These are phyloP conservation scores for Listronotus bonariensis DNA, from an alignment of 1,140 invertebrate genomes.

Conservation along the genomic window DNA sequence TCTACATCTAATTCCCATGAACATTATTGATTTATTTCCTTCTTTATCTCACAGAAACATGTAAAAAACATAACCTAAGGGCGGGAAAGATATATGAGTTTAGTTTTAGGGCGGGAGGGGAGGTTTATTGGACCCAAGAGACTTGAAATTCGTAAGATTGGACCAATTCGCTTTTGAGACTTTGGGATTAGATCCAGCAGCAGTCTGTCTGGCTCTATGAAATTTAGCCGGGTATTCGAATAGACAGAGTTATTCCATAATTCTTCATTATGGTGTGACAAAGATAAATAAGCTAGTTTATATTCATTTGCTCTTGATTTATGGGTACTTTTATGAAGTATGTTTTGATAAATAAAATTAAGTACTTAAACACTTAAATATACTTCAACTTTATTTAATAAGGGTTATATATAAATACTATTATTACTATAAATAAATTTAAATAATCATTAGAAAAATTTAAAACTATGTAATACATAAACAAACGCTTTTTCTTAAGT, in stretches of 20 bases:
- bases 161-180: slow-evolving; percentile 29
- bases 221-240: slow-evolving; percentile 10
- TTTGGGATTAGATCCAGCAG: slow-evolving; percentile 19
- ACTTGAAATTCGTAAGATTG: slow-evolving; percentile 31
- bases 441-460: no score
- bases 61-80: slow-evolving; percentile 32
- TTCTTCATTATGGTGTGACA: slow-evolving; percentile 20
- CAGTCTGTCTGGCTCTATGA: slow-evolving; percentile 23
- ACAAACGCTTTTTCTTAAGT: no score
- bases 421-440: no score
- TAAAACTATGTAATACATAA: no score
- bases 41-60: slow-evolving; percentile 29
- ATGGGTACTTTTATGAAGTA: background rate
- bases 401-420: no score
- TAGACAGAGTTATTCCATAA: slow-evolving; percentile 21
- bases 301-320: slow-evolving; percentile 8
- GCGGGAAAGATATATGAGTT: slow-evolving; percentile 14
- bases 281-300: slow-evolving; percentile 15
- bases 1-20: slow-evolving; percentile 11
- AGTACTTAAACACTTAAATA: no score
- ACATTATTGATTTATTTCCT: slow-evolving; percentile 28
- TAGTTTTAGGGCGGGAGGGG: slow-evolving; percentile 17
- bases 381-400: no score
- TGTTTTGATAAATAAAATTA: no score
- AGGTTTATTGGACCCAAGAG: slow-evolving; percentile 14